Base-by-base conservation (phyloP, 30 jellyfish, hydroid and myxozoan species). In the Phacellophora camtschatica region DNA sequence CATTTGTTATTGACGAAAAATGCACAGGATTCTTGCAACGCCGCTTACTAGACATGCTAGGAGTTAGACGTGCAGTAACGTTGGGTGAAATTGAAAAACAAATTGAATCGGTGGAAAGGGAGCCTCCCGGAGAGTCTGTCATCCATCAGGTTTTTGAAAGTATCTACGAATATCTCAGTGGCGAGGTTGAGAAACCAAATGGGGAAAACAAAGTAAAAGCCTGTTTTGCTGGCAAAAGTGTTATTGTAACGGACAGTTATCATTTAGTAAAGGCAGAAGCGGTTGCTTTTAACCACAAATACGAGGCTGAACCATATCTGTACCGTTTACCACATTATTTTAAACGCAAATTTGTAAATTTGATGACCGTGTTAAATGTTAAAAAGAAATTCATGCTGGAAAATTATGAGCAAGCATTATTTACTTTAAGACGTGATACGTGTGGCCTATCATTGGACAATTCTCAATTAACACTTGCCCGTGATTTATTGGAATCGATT, bases 321-420 rank as follows among this genome's bases (percentile, higher is more conserved):
- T 78, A 45, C 62, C 51, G 58, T 20, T 74, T 78, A n/a, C 85
- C 70, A 3, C 5, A 19, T 4, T 6, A 30, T 5, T 51, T 69
- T 10, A 42, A 49, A 58, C 7, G 9, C 27, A n/a, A 39, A 8
- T 66, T 62, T 51, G 36, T 18, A 4, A 29, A n/a, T 10, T 12
- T 87, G 51, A 66, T 87, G 96, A 32, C 43, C 19, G 42, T 53
- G 35, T 8, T 88, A 32, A 87, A 87, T 36, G 95, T 88, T 12
- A 70, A 50, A 42, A 76, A 59, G 37, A 31, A 4, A 0, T 81
- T 79, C 46, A 18, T 25, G 27, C 58, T 39, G 18, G 83, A 61
- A 39, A 82, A 81, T 30, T 69, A 3, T 53, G 12, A 65, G 15
- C 43, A 23, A 9, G 82, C 88, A 49, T 33, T 87, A 23, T 12